Conservation (phyloP, 2,113 vertebrate species). For the Chaetorhynchus papuensis region DNA sequence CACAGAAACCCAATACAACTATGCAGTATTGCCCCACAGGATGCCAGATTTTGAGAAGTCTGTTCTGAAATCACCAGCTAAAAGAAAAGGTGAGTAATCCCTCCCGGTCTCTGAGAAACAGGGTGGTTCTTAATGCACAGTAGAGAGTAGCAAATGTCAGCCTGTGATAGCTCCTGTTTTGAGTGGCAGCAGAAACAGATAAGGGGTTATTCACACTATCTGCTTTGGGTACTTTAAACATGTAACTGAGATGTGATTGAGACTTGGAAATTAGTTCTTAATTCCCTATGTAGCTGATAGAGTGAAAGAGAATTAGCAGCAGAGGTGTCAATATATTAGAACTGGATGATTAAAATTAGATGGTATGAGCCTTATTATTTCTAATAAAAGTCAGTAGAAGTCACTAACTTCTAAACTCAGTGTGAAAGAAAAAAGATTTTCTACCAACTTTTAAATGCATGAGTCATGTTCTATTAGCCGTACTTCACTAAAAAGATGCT, state of each 20-base stretch:
- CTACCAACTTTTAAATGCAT: neutral
- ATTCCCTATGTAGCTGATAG: neutral
- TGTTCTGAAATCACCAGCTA: neutral
- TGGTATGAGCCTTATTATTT: neutral
- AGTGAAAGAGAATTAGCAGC: neutral
- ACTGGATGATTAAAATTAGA: neutral
- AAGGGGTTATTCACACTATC: neutral
- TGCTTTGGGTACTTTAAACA: neutral
- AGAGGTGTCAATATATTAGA: neutral
- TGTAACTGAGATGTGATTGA: neutral
- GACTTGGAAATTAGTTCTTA: neutral
- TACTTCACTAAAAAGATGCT: neutral
- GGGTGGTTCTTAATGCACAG: neutral
- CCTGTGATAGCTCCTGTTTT: neutral
- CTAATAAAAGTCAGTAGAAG: neutral
- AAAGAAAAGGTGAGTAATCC: neutral
- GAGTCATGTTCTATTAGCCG: neutral
- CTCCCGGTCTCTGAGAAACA: neutral
- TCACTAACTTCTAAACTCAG: neutral
- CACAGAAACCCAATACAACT: neutral
- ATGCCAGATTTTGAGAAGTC: neutral
- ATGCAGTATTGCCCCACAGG: neutral
- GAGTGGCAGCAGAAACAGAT: neutral
- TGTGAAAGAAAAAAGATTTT: neutral
- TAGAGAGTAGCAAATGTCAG: neutral